phyloP scores from a whole-genome alignment of 2,113 vertebrate genomes.

The Psittacula cyanocephala region DNA sequence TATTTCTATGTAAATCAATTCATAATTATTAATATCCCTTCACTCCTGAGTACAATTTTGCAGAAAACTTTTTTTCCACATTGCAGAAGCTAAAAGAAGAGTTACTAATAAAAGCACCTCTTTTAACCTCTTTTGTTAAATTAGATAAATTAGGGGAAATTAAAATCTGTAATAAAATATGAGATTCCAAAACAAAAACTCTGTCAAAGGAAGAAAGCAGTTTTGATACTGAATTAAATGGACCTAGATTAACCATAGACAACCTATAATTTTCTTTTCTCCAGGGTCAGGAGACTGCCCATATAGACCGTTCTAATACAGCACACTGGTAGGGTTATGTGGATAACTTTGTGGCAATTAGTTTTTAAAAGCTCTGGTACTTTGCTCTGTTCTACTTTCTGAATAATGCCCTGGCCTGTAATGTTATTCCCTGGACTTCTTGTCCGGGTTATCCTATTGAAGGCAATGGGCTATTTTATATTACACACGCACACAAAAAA shows the following conservation, averaged over 20 bases:
- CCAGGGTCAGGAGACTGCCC: neutral
- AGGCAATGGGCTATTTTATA: neutral
- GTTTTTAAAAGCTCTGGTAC: neutral
- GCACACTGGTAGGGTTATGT: rapidly evolving
- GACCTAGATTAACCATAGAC: neutral
- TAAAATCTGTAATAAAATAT: neutral
- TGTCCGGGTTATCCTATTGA: neutral
- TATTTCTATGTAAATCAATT: slow-evolving; percentile 52
- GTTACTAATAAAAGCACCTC: neutral
- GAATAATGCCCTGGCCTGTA: neutral
- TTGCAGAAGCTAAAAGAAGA: neutral
- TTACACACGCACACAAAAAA: neutral
- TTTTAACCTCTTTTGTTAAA: slow-evolving; percentile 28
- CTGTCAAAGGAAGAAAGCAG: neutral
- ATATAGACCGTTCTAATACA: neutral
- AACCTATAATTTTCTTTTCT: neutral
- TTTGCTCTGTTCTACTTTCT: neutral
- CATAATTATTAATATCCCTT: slow-evolving; percentile 34
- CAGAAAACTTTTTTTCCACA: neutral
- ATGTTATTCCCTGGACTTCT: neutral
- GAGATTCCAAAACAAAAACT: neutral
- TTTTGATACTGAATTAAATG: neutral
- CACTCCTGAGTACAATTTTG: slow-evolving; percentile 5
- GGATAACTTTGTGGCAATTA: neutral
- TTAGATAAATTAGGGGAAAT: slow-evolving; percentile 19